Base-by-base conservation (phyloP, 2,888 invertebrate species). In the Microctonus aethiopoides region DNA sequence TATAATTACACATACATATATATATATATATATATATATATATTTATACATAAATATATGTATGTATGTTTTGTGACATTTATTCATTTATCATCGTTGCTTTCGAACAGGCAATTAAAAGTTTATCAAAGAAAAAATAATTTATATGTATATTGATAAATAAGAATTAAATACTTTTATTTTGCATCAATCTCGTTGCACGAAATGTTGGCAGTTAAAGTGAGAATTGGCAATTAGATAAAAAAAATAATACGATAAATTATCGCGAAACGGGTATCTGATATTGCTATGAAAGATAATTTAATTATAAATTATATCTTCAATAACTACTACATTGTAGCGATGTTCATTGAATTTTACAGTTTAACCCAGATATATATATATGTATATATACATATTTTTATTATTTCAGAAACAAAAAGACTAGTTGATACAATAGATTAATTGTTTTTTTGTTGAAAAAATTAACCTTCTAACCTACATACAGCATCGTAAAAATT, bases 191-290 rank as follows among this genome's bases (percentile, higher is more conserved):
- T 46, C 16, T 16, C 36, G 11, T 59, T n/a, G 66, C 65, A 72
- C 64, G 67, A 68, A 39, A 68, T 62, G 65, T 69, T 63, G 51
- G 65, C 57, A 71, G 61, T 41, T 16, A 29, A 39, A 51, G 64
- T 41, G 22, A 29, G 39, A 51, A 65, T 46, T 29, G 16, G 13
- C 60, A 57, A 16, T 32, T 29, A 39, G 32, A 16, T 41, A 26
- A 16, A 16, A 46, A 6, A 39, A 29, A 52, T 52, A n/a, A n/a
- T n/a, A n/a, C 54, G 22, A 16, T 20, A 16, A 36, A 36, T 69
- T 11, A 10, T 61, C 62, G 52, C 34, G 60, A 52, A 71, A 82
- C 82, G 83, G 83, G 83, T 83, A 83, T 83, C 83, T 83, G 83
- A 81, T 81, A 76, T 64, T 72, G 10, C 34, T 41, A n/a, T 29